Evolutionary conservation across 2,888 invertebrate species (phyloP), one percentile per base, ranked within the genome.

Genomic region (Achlya flavicornis): DNA sequence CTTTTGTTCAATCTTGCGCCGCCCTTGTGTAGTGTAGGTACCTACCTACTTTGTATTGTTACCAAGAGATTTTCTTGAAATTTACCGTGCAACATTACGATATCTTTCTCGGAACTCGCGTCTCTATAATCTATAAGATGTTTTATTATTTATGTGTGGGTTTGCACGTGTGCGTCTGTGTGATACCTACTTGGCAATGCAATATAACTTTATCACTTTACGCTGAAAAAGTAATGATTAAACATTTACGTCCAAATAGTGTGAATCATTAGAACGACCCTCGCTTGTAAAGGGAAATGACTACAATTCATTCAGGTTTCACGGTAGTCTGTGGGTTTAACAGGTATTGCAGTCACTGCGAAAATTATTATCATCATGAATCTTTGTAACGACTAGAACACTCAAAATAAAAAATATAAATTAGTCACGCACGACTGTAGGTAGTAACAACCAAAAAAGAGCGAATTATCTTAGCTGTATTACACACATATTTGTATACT

Each of bases 41-140:
- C 33, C 33, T 46, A 14, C 70, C 72, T 68, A 68, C 69, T 75
- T 76, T 74, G 79, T 78, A 75, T 77, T 73, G 76, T 81, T 75
- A 76, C 76, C 67, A 68, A 73, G 69, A 67, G 68, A 65, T 71
- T 70, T 76, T 77, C 76, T 76, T 70, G 68, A 71, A 78, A 78
- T 61, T 67, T 69, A 70, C 64, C 60, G 14, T 6, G 41, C 35
- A 53, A 62, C 61, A 64, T 72, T 70, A 75, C 76, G 59, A 58
- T 68, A 65, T 66, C 46, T 64, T 79, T 80, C 77, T 67, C 6
- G 63, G 77, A 78, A 80, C 33, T 16, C 48, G 61, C 26, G 62
- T 66, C 66, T 71, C 68, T 76, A 61, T 62, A 61, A 48, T 70
- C 72, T 66, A 57, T 61, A 68, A 57, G 61, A 65, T 64, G 57